phyloP scores from a whole-genome alignment of 2,113 vertebrate species.

The Silurus asotus region DNA sequence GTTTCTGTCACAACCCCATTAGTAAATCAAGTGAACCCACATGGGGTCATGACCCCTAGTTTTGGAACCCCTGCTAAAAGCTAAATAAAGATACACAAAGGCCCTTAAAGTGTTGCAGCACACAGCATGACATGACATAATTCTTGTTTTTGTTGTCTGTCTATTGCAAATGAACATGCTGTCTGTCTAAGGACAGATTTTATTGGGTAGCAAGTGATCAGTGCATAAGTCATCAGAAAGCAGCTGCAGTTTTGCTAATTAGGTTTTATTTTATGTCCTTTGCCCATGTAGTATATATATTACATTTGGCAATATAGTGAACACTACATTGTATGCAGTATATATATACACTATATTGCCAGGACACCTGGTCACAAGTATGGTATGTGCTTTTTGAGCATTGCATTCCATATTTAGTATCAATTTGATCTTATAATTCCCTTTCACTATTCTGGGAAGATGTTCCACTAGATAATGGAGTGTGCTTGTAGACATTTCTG shows the following conservation, averaged over 20 bases:
- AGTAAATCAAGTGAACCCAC: not conserved
- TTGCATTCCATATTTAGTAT: too few species aligned
- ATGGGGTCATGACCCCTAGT: not conserved
- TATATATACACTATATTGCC: too few species aligned
- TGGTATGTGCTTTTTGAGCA: too few species aligned
- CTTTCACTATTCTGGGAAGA: too few species aligned
- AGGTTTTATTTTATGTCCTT: not conserved
- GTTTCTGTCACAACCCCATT: not conserved
- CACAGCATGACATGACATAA: not conserved
- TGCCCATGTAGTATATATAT: not conserved
- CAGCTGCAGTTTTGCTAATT: not conserved
- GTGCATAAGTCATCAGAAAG: not conserved
- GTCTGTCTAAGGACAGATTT: slow-evolving; percentile 2
- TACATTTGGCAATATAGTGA: not conserved
- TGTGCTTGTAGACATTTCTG: too few species aligned
- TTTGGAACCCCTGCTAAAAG: not conserved
- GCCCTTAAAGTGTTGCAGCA: not conserved
- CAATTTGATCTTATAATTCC: too few species aligned
- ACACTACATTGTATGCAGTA: too few species aligned
- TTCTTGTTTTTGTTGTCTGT: not conserved
- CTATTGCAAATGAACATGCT: not conserved
- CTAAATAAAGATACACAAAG: not conserved
- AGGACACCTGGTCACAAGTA: too few species aligned
- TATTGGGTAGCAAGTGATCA: not conserved
- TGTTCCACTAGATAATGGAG: too few species aligned